Evolutionary conservation across 2,113 vertebrate genomes (phyloP), one percentile per base, ranked within the genome.

Genomic region (Atherinomorus stipes): DNA sequence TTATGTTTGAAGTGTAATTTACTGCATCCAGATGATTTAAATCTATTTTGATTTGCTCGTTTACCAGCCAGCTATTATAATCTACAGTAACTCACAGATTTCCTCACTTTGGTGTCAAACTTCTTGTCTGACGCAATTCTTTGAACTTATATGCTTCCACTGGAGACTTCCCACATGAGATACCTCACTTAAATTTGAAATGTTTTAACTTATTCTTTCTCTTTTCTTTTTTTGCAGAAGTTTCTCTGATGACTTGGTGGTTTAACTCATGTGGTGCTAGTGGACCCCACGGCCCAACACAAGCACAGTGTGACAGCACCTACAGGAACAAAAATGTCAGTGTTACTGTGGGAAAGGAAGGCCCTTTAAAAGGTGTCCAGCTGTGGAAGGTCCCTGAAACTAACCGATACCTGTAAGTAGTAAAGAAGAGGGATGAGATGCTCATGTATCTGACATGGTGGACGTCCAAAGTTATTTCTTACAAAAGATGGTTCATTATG

Each of bases 191-290:
- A 34, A 34, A 34, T 34, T 34, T 34, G 5, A 34, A 34, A 26
- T 38, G 8, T 38, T 44, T 22, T 8, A 21, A 34, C 1, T 52
- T 57, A n/a, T 25, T 3, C 0, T 22, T 37, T 6, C 40, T 26
- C 7, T 21, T 26, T 59, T 23, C 2, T 21, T 13, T 9, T 2
- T 59, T 44, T 70, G 22, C 67, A 94, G 95, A 95, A 4, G 89
- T 89, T 25, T 90, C 93, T 66, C 87, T 90, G 65, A 90, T 92
- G 82, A 83, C 82, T 0, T 96, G 96, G 96, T 93, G 85, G 92
- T 97, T 97, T 72, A 93, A 93, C 31, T 94, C 95, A 0, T 96
- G 96, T 58, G 94, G 96, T 18, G 95, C 96, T 81, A 96, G 95
- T 18, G 95, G 96, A 22, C 93, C 93, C 2, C 65, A 28, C 0